Conservation (phyloP, 2,888 invertebrate genomes). For the Neoaliturus tenellus region DNA sequence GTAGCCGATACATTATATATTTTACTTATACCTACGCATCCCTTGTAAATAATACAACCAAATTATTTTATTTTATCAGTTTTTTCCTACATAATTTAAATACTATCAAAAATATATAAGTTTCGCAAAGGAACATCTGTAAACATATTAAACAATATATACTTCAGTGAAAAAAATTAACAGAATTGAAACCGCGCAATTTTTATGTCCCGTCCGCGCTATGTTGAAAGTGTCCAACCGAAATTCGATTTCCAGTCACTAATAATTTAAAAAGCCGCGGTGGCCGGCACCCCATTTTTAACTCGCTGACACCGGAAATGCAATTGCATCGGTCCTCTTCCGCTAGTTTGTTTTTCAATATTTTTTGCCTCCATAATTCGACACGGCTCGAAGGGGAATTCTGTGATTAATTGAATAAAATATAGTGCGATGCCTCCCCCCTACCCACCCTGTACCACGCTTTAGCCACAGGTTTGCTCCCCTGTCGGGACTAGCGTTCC, state of each 20-base stretch:
- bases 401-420: constrained; percentile 38
- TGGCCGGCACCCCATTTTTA: background rate
- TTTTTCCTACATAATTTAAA: too few relatives aligned
- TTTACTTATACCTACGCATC: too few relatives aligned
- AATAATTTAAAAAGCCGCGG: constrained; percentile 5
- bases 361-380: constrained; percentile 41
- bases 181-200: too few relatives aligned
- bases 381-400: constrained; percentile 28
- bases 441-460: background rate
- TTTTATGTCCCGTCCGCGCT: too few relatives aligned
- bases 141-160: too few relatives aligned
- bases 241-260: constrained; percentile 13
- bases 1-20: too few relatives aligned
- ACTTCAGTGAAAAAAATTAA: too few relatives aligned
- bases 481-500: background rate
- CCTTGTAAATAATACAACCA: too few relatives aligned
- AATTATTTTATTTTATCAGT: too few relatives aligned
- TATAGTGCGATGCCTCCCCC: constrained; percentile 15
- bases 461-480: background rate
- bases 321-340: background rate
- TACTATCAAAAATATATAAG: too few relatives aligned
- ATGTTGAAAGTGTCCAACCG: too few relatives aligned
- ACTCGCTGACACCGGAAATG: constrained; percentile 9
- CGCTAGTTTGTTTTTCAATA: constrained; percentile 39
- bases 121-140: too few relatives aligned